phyloP scores from a whole-genome alignment of 2,797 vertebrate species.

The Echeneis naucrates region DNA sequence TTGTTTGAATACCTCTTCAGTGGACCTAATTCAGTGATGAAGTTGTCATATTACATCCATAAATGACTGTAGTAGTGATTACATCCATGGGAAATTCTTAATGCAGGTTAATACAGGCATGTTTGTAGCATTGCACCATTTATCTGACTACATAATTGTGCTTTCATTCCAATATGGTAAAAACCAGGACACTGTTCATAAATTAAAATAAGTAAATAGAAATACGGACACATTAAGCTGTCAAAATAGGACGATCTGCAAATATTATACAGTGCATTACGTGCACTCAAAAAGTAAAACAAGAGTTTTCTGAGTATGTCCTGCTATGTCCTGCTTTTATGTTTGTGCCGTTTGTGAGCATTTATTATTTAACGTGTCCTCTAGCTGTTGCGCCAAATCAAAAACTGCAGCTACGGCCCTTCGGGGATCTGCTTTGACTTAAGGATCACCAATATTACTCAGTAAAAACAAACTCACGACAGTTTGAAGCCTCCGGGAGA shows the following conservation, averaged over 20 bases:
- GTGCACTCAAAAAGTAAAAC: neutral
- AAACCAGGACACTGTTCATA: conserved; percentile 4
- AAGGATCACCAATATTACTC: neutral
- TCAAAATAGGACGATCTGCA: neutral
- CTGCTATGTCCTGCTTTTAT: neutral
- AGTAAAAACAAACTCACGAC: neutral
- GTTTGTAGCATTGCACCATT: neutral
- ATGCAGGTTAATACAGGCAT: neutral
- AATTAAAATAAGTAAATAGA: neutral
- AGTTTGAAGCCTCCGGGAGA: neutral
- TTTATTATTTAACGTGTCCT: conserved; percentile 20
- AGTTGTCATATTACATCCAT: neutral
- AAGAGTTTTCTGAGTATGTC: neutral
- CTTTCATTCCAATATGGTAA: conserved; percentile 7
- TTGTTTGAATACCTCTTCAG: neutral
- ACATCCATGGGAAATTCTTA: too few species aligned
- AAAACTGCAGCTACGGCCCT: neutral
- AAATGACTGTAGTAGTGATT: too few species aligned
- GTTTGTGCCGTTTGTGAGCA: neutral
- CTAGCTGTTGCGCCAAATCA: neutral
- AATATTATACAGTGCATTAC: neutral
- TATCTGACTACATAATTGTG: conserved; percentile 5
- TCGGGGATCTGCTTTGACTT: conserved; percentile 7
- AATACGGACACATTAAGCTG: neutral
- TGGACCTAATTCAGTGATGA: neutral